Evolutionary conservation across 1,140 invertebrate species (phyloP), one percentile per base, ranked within the genome.

Genomic region (Sogatella furcifera): DNA sequence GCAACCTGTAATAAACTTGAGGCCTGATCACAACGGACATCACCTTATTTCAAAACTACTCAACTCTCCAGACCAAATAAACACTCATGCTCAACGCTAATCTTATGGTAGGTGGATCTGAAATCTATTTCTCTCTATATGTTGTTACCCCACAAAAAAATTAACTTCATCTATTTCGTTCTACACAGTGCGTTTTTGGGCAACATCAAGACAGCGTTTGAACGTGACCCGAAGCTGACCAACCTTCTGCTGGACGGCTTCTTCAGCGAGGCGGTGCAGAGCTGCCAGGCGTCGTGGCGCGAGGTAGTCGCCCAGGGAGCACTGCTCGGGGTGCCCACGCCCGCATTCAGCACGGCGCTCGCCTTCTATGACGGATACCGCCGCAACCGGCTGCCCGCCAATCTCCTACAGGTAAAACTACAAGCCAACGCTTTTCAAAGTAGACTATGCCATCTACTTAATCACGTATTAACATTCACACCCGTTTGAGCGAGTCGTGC

Each of bases 291-390:
- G 44, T 85, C 87, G 52, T 83, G 86, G 79, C 78, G 89, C 22
- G 74, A 81, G 65, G 75, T 78, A 13, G 75, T 78, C 19, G 68
- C 75, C 13, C 66, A 78, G 5, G 76, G 74, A 21, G 85, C 84
- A 31, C 73, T 81, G 34, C 75, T 87, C 62, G 95, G 95, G 19
- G 89, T 98, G 58, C 95, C 97, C 0, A 89, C 88, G 14, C 97
- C 97, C 2, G 90, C 92, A 0, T 84, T 99, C 63, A 88, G 86
- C 22, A 87, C 95, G 8, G 97, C 97, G 0, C 76, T 99, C 5
- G 88, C 95, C 5, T 99, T 99, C 77, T 99, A 93, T 73, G 97
- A 99, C 76, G 96, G 97, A 2, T 98, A 94, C 72, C 81, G 93
- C 49, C 83, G 84, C 13, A 82, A 75, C 28, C 75, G 81, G 54